Conservation (phyloP, 2,113 vertebrate species). For the Nymphicus hollandicus region DNA sequence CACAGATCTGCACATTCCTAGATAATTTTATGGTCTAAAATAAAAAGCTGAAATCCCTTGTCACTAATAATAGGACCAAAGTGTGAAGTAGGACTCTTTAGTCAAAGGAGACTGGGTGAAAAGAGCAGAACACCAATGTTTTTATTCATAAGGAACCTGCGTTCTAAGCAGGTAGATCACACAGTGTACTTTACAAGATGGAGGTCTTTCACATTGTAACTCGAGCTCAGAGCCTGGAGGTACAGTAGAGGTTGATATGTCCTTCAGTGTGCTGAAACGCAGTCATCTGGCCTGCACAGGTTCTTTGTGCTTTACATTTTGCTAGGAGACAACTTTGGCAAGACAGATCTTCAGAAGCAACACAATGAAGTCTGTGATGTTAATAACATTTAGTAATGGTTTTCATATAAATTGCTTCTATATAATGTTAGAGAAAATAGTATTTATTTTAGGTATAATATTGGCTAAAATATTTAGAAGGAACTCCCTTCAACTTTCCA, state of each 20-base stretch:
- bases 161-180: not conserved
- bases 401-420: not conserved
- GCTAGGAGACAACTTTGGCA: not conserved
- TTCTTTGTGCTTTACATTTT: not conserved
- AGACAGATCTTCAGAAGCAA: not conserved
- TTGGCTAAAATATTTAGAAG: conserved; percentile 70
- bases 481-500: conserved; percentile 61
- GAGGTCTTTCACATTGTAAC: not conserved
- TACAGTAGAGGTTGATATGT: not conserved
- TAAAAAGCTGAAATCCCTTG: not conserved
- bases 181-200: not conserved
- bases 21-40: not conserved
- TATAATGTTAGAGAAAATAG: not conserved
- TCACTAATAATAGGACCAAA: not conserved
- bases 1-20: not conserved
- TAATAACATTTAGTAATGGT: not conserved
- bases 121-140: not conserved
- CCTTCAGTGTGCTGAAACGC: not conserved
- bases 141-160: not conserved
- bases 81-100: not conserved
- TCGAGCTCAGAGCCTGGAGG: rapidly evolving
- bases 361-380: not conserved
- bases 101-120: not conserved
- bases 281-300: not conserved
- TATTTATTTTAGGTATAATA: conserved; percentile 65